phyloP scores from a whole-genome alignment of 1,140 invertebrate genomes.

The Planococcus citri region DNA sequence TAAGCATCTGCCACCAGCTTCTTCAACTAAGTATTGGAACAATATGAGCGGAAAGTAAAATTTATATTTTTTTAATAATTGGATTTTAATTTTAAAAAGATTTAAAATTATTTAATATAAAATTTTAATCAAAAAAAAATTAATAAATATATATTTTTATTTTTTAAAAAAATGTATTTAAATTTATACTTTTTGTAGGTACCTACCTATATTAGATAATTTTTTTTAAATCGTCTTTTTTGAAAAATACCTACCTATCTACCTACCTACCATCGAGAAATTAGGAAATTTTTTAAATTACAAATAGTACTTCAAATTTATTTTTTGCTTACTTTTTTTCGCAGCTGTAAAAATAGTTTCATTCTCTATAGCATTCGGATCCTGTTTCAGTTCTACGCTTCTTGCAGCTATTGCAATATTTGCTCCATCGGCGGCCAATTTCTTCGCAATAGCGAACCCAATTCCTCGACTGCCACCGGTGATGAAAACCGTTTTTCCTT shows the following conservation, averaged over 20 bases:
- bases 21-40: constrained; percentile 76
- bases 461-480: constrained; percentile 96
- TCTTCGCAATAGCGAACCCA: constrained; percentile 90
- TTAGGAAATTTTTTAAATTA: too few species aligned
- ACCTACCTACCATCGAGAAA: too few species aligned
- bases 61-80: not conserved
- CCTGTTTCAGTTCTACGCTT: constrained; percentile 69
- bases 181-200: too few species aligned
- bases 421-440: constrained; percentile 84
- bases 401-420: constrained; percentile 92
- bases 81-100: not conserved
- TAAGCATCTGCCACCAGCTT: constrained; percentile 73
- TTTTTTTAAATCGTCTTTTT: too few species aligned
- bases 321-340: constrained; percentile 62
- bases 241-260: too few species aligned
- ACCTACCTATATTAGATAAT: too few species aligned
- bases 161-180: too few species aligned
- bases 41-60: too few species aligned
- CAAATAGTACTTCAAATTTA: not conserved
- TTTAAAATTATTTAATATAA: not conserved
- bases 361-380: constrained; percentile 84
- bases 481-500: constrained; percentile 70
- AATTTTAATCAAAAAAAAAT: not conserved
- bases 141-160: too few species aligned
- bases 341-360: constrained; percentile 97